Percentiles rank a stretch among this genome's conserved stretches.
These are phyloP conservation scores for Phalanger gymnotis DNA, from an alignment of 2,797 vertebrate genomes.

Conservation along the genomic window DNA sequence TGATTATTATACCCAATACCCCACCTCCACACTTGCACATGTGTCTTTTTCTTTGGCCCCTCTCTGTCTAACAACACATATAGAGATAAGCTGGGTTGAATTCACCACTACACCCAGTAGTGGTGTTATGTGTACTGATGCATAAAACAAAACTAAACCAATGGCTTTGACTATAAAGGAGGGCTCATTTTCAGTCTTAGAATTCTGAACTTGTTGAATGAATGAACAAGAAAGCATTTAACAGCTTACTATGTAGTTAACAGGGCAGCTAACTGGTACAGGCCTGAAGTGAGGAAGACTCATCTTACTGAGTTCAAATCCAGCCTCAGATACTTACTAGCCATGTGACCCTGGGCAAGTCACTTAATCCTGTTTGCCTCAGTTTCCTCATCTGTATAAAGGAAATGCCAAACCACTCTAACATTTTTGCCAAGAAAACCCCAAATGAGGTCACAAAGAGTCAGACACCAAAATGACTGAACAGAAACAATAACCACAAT, in stretches of 20 bases:
- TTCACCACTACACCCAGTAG: not conserved
- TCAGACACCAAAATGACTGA: not conserved
- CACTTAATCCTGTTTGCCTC: not conserved
- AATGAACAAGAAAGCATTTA: not conserved
- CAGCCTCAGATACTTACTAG: not conserved
- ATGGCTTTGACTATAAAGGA: not conserved
- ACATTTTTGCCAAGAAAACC: not conserved
- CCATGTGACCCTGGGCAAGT: not conserved
- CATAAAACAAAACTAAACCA: not conserved
- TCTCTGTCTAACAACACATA: not conserved
- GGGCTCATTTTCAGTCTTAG: not conserved
- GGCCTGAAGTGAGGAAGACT: not conserved
- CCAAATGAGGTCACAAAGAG: not conserved
- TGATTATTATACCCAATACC: not conserved
- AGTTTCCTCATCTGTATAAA: not conserved
- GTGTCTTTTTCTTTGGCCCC: not conserved
- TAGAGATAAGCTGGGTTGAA: not conserved
- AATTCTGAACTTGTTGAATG: not conserved
- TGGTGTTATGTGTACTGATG: not conserved
- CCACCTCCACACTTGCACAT: not conserved
- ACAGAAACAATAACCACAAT: not conserved
- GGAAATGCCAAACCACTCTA: not conserved
- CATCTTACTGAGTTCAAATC: not conserved
- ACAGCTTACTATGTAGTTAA: not conserved
- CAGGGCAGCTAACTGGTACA: too few species aligned